phyloP scores from a whole-genome alignment of 2,113 vertebrate species.

The Phasianus colchicus region DNA sequence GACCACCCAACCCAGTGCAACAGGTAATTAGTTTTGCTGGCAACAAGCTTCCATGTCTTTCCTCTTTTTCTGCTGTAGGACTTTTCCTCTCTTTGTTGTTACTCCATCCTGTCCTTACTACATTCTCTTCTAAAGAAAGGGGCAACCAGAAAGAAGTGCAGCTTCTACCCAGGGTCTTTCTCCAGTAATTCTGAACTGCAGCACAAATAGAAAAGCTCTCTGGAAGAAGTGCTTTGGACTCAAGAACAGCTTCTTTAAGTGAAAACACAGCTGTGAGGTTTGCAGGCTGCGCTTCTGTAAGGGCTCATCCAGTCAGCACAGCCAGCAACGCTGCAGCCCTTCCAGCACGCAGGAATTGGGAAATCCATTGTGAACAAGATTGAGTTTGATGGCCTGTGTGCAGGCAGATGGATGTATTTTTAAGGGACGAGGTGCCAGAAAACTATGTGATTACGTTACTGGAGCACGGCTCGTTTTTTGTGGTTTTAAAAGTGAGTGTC shows the following conservation, averaged over 20 bases:
- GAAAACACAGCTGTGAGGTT: conserved; percentile 78
- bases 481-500: conserved; percentile 80
- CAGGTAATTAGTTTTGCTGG: neutral
- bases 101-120: neutral
- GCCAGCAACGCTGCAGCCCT: conserved; percentile 67
- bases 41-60: neutral
- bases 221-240: conserved; percentile 57
- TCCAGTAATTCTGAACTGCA: conserved; percentile 41
- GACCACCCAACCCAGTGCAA: neutral
- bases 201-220: conserved; percentile 40
- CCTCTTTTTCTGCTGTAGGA: neutral
- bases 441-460: conserved; percentile 78
- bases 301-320: conserved; percentile 48
- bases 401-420: conserved; percentile 83
- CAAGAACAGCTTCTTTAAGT: conserved; percentile 74
- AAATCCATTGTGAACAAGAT: conserved; percentile 77
- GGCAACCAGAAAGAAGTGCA: neutral
- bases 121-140: neutral
- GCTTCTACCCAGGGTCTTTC: conserved; percentile 11
- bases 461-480: conserved; percentile 76
- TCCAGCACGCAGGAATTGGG: conserved; percentile 76
- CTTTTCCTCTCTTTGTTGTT: conserved; percentile 10
- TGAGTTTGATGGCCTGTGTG: conserved; percentile 74
- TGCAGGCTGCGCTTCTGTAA: conserved; percentile 62
- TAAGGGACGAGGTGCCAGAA: conserved; percentile 79